Evolutionary conservation across 2,113 vertebrate species (phyloP), one percentile per base, ranked within the genome.

Genomic region (Scytalopus superciliaris): DNA sequence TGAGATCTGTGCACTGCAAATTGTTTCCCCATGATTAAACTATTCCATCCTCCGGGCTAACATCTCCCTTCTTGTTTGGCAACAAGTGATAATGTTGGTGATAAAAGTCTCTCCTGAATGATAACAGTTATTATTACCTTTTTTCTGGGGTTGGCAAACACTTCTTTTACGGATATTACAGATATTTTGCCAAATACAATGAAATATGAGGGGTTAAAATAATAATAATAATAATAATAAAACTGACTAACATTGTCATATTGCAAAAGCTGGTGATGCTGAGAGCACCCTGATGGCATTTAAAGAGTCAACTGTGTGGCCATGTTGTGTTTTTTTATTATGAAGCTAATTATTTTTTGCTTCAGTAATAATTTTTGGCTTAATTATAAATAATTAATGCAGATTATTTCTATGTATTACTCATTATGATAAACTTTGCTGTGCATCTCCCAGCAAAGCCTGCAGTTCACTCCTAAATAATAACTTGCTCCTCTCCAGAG

Each of bases 21-120:
- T 83, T 90, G 95, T 90, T 97, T 97, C 92, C 95, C 93, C 93
- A 57, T 87, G 94, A 97, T 93, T 94, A 94, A 97, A 97, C 91
- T 73, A 95, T 94, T 97, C 77, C 91, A 84, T 97, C 95, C 96
- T 97, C 96, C 30, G 19, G 96, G 96, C 95, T 93, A 95, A 94
- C 64, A 89, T 96, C 92, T 64, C 73, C 60, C 37, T 96, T 93
- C 92, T 96, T 81, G 89, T 92, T 94, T 84, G 93, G 75, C 69
- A 95, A 87, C 70, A 89, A 95, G 86, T 87, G 81, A 96, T 97
- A 74, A 88, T 90, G 84, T 19, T 35, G 85, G 94, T 76, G 92
- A 96, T 96, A 93, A 91, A 87, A 84, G 75, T 50, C 67, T 90
- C 73, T 80, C 91, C 93, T 76, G 85, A 70, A 94, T 67, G 68